These are phyloP conservation scores for Octopus sinensis DNA, from an alignment of 1,140 invertebrate genomes.

Conservation along the genomic window DNA sequence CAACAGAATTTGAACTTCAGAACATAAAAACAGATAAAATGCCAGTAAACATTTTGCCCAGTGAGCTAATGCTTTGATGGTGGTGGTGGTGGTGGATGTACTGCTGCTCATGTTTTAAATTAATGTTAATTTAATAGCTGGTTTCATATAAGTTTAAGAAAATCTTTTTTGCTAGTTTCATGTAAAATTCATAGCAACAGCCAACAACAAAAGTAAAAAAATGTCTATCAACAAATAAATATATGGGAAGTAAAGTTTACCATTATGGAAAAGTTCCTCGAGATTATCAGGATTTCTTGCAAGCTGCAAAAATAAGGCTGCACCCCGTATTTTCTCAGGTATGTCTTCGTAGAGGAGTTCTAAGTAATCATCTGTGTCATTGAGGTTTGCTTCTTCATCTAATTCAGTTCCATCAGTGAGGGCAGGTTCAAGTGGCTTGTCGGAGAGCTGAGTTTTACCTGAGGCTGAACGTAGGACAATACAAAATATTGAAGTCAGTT, in stretches of 20 bases:
- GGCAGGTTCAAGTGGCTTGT: slow-evolving; percentile 50
- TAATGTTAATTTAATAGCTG: no score
- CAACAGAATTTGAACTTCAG: no score
- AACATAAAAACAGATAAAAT: no score
- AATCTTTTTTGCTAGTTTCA: no score
- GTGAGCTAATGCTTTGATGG: no score
- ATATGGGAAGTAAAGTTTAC: slow-evolving; percentile 21
- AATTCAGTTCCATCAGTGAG: slow-evolving; percentile 52
- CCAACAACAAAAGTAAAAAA: no score
- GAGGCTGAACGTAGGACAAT: slow-evolving; percentile 26
- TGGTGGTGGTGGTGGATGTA: no score
- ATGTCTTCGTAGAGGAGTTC: slow-evolving; percentile 94
- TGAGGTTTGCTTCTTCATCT: slow-evolving; percentile 70
- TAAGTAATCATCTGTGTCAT: slow-evolving; percentile 80
- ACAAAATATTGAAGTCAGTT: not conserved
- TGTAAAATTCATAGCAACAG: no score
- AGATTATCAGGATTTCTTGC: slow-evolving; percentile 91
- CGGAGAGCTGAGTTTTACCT: slow-evolving; percentile 49
- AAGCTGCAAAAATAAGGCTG: slow-evolving; percentile 84
- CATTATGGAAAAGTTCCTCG: slow-evolving; percentile 76
- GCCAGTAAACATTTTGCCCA: no score
- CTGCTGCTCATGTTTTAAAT: no score
- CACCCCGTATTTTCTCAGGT: slow-evolving; percentile 86
- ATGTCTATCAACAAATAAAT: no score
- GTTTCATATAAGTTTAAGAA: no score